Evolutionary conservation across 2,888 invertebrate species (phyloP), one percentile per base, ranked within the genome.

Genomic region (Drosophila limbata): DNA sequence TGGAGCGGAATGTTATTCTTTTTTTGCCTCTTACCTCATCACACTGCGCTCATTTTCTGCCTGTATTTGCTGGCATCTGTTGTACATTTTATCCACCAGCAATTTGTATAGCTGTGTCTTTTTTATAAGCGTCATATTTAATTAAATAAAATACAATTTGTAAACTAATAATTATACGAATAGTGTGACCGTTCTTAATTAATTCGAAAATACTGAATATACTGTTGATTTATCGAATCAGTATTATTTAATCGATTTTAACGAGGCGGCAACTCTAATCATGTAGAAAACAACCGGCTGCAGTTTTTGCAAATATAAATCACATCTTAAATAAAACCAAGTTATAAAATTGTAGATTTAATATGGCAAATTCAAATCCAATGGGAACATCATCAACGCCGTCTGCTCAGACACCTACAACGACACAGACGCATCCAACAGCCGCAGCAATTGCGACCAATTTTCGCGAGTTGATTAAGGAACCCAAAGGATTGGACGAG

Each of bases 401-500:
- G 10, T 53, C 53, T 44, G 60, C 63, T n/a, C 68, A 68, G 47
- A 37, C 53, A 19, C 3, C 59, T 0, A 31, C 62, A 51, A 37
- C 60, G 2, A 19, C 37, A 10, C 50, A 50, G 10, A 31, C 39
- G 6, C 47, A 59, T 2, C 28, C 73, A 39, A 55, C 77, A 15
- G 66, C 74, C 11, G 70, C 88, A 31, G 76, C 78, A 6, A 87
- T 92, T 61, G 61, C 76, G 33, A 86, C 74, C 19, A 89, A 90
- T 57, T 92, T 90, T 65, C 79, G 84, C 5, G 90, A 92, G 52
- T 82, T 91, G 15, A 86, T 92, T 60, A 91, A 90, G 66, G 92
- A 92, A 66, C 89, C 91, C 68, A 94, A 93, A 63, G 94, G 94
- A 73, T 93, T 95, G 0, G 95, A 95, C 52, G 93, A 94, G 40